A percentile compares a stretch with the other conserved stretches of the same genome.
phyloP scores from a whole-genome alignment of 2,113 vertebrate genomes.

The Sphyrna mokarran region DNA sequence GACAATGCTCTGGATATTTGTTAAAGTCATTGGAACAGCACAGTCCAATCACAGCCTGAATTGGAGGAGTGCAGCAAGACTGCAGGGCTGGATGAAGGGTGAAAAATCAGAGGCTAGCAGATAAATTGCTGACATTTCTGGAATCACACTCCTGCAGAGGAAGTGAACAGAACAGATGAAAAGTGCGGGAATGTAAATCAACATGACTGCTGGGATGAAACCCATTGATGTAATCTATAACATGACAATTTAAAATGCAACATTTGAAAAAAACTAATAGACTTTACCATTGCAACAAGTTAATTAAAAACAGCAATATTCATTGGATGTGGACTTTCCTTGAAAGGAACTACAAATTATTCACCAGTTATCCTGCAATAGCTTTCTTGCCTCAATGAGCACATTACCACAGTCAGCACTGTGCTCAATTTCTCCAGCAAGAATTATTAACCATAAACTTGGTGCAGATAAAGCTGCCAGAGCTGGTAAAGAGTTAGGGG shows the following conservation, averaged over 20 bases:
- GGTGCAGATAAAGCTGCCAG: background rate
- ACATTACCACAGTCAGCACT: background rate
- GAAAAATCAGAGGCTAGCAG: background rate
- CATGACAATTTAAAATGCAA: background rate
- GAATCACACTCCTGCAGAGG: background rate
- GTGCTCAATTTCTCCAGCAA: background rate
- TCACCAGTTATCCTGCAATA: background rate
- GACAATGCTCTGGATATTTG: too few relatives aligned
- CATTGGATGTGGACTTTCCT: background rate
- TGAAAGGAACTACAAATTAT: background rate
- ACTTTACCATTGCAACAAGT: background rate
- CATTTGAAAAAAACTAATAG: background rate
- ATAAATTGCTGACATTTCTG: background rate
- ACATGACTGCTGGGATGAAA: background rate
- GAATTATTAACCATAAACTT: background rate
- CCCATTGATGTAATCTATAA: background rate
- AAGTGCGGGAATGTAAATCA: background rate
- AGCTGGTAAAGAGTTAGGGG: background rate
- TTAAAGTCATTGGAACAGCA: background rate
- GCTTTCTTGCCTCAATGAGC: background rate
- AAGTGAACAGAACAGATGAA: background rate
- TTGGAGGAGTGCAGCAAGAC: too few relatives aligned
- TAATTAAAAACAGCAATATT: conserved; percentile 1
- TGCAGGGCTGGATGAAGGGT: background rate
- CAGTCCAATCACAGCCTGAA: background rate